phyloP scores from a whole-genome alignment of 2,888 invertebrate species.

The Amphipoea oculea region DNA sequence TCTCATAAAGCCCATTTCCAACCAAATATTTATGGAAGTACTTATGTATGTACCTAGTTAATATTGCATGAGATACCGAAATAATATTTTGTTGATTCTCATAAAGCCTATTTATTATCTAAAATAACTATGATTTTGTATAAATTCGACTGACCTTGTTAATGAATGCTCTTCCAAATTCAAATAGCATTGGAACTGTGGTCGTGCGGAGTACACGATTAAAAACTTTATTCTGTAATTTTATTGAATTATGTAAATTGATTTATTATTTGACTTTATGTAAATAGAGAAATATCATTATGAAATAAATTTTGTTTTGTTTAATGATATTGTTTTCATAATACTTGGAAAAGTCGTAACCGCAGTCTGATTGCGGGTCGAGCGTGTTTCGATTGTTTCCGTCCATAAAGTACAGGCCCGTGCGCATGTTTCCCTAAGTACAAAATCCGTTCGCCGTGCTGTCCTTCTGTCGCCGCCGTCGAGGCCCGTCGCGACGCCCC shows the following conservation, averaged over 20 bases:
- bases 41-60: not conserved
- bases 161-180: slow-evolving; percentile 3
- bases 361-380: not conserved
- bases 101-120: not conserved
- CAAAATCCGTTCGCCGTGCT: too few relatives aligned
- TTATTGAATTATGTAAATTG: not conserved
- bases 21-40: not conserved
- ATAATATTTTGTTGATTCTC: not conserved
- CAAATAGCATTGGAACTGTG: slow-evolving; percentile 4
- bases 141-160: slow-evolving; percentile 2
- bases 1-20: not conserved
- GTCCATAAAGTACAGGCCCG: too few relatives aligned
- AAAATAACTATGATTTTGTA: slow-evolving; percentile 4
- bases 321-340: not conserved
- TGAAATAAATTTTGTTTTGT: not conserved
- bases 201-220: not conserved
- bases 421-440: too few relatives aligned
- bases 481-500: too few relatives aligned
- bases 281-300: not conserved
- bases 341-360: not conserved
- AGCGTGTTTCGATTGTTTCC: too few relatives aligned
- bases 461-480: too few relatives aligned
- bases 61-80: not conserved
- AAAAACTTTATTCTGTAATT: not conserved
- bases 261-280: not conserved